Base-by-base conservation (phyloP, 2,888 invertebrate species). In the Rotaria magnacalcarata region DNA sequence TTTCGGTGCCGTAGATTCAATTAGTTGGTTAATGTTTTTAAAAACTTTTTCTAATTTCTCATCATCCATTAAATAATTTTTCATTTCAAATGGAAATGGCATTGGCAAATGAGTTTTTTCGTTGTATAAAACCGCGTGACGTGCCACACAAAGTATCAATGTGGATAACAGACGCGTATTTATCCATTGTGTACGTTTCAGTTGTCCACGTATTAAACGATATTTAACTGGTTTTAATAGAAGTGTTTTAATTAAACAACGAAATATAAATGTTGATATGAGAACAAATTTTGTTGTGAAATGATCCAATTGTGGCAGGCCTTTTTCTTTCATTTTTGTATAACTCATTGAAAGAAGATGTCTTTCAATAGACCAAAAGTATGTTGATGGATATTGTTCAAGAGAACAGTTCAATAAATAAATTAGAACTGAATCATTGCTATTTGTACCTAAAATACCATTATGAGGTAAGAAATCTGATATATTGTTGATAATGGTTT, bases 221-320 rank as follows among this genome's bases (percentile, higher is more conserved):
- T 90, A 90, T 86, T 90, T 90, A 11, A 89, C 87, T 0, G 90
- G 90, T 85, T 90, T 90, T 89, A 90, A 89, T 41, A 90, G 85
- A 47, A 90, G 87, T 24, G 43, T 80, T 80, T 80, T 80, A 80
- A 80, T 80, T 47, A 80, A 80, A 47, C 80, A 24, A 80, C 14
- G 47, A 80, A 47, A 80, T 24, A 80, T 47, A 47, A 80, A 80
- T 80, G 34, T n/a, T 19, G 80, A 80, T 47, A 80, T 24, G 6
- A 80, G 21, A 24, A 80, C n/a, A 80, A 47, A 80, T 80, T 80
- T 80, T 14, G 80, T n/a, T 24, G 43, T 80, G 24, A 80, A 80
- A 80, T 80, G 80, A 80, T 80, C 80, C 1, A 80, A n/a, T 19
- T n/a, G 10, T 11, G 11, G 3, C 5, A 43, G 24, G n/a, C 24